Evolutionary conservation across 2,888 invertebrate species (phyloP).

Genomic region (Drosophila percnosoma): DNA sequence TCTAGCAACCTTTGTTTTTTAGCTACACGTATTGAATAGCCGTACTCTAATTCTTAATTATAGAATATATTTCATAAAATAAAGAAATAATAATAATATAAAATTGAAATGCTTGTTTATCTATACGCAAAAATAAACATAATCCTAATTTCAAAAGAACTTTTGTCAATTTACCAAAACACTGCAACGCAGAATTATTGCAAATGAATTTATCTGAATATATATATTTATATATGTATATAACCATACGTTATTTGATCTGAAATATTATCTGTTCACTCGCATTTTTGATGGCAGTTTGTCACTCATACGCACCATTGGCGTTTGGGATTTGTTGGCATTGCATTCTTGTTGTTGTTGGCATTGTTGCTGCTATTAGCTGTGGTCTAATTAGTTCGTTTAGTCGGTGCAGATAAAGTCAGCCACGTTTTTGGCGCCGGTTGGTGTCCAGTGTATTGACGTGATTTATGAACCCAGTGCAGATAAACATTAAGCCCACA

Average conservation of each 20-base stretch:
- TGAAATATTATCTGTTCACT: background rate
- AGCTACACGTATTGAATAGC: background rate
- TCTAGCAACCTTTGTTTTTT: background rate
- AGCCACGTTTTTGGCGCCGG: conserved; percentile 41
- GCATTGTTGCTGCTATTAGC: conserved; percentile 4
- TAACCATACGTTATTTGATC: background rate
- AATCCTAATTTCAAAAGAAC: background rate
- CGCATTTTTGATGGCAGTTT: conserved; percentile 6
- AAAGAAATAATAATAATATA: background rate
- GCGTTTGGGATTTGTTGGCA: conserved; percentile 15
- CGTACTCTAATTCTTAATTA: too few species aligned
- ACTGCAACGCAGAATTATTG: background rate
- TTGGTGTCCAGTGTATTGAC: conserved; percentile 42
- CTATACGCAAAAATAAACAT: background rate
- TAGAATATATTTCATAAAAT: background rate
- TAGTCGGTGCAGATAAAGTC: conserved; percentile 31
- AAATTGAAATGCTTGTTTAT: background rate
- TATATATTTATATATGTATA: too few species aligned
- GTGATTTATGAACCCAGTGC: conserved; percentile 47
- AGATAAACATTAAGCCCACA: conserved; percentile 35
- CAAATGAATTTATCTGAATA: background rate
- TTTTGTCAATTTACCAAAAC: background rate
- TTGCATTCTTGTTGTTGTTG: conserved; percentile 2
- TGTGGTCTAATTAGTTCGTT: conserved; percentile 60
- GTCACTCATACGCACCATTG: conserved; percentile 42